Evolutionary conservation across 30 jellyfish, hydroid and myxozoan genomes (phyloP), one percentile per base, ranked within the genome.

Genomic region (Rhopilema esculentum): DNA sequence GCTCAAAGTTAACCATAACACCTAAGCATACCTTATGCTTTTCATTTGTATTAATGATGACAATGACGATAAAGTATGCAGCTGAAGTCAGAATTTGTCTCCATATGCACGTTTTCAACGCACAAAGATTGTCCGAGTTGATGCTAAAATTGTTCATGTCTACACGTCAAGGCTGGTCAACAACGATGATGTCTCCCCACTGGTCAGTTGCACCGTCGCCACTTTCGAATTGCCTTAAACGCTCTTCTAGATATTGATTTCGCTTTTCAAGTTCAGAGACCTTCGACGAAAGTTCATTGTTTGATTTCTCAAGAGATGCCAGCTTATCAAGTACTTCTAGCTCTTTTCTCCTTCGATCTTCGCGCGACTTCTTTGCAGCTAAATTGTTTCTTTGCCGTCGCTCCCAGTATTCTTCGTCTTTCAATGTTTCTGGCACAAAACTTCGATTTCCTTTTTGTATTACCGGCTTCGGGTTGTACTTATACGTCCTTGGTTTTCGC

Each of bases 321-420:
- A 82, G 62, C 50, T 71, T 93, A 53, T 88, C 75, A 4, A 93
- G 84, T 30, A 93, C 91, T 74, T 93, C 98, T 30, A 93, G 77
- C 78, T 93, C 98, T 73, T 93, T 93, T 66, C 89, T 88, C n/a
- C 98, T 70, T 18, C 98, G 89, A 68, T 93, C 96, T 73, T 93
- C 98, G 52, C 98, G 88, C 19, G 98, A 93, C 64, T 88, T 93
- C 76, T 84, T 93, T 1, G 98, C 98, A 16, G 98, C 98, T 74
- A 67, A 88, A 83, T 93, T 93, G 50, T 93, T 93, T n/a, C 98
- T 74, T 72, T 93, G 88, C 33, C 98, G 61, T 31, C 95, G 69
- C 29, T 88, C 98, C 98, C 98, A 93, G 73, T 93, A 93, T 1
- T 93, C 98, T 51, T 50, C 83, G 53, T 87, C 96, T 67, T 93